phyloP scores from a whole-genome alignment of 1,140 invertebrate genomes.

The Lasioglossum albipes region DNA sequence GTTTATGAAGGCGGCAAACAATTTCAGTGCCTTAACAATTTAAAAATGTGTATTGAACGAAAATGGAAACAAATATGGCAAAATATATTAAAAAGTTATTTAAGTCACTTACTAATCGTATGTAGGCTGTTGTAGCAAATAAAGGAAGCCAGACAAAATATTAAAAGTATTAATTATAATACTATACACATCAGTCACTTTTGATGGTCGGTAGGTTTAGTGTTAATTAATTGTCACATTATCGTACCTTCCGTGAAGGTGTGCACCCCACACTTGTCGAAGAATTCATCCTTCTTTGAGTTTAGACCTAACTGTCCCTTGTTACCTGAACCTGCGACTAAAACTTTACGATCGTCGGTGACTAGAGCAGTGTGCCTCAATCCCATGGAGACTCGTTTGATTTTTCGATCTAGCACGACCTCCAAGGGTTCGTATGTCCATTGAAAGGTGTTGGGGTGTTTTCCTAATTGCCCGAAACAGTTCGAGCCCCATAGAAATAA shows the following conservation, averaged over 20 bases:
- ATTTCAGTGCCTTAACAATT: too few species aligned
- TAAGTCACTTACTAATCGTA: too few species aligned
- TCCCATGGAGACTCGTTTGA: conserved; percentile 77
- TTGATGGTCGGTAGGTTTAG: too few species aligned
- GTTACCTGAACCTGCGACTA: conserved; percentile 83
- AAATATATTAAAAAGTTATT: too few species aligned
- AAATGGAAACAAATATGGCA: too few species aligned
- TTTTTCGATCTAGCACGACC: conserved; percentile 28
- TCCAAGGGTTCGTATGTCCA: conserved; percentile 45
- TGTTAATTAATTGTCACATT: too few species aligned
- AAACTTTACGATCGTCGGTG: conserved; percentile 83
- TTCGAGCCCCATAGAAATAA: conserved; percentile 90
- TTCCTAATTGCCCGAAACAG: conserved; percentile 86
- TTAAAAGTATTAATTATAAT: too few species aligned
- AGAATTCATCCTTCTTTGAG: conserved; percentile 50
- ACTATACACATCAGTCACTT: too few species aligned
- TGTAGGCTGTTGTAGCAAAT: too few species aligned
- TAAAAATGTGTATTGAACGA: too few species aligned
- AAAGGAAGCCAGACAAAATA: too few species aligned
- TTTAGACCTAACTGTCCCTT: conserved; percentile 83
- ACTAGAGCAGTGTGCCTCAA: conserved; percentile 86
- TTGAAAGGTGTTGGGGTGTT: conserved; percentile 10
- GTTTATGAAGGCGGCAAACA: too few species aligned
- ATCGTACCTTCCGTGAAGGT: conserved; percentile 78
- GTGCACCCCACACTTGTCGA: conserved; percentile 61